phyloP scores from a whole-genome alignment of 2,113 vertebrate species.

The Antennarius striatus region DNA sequence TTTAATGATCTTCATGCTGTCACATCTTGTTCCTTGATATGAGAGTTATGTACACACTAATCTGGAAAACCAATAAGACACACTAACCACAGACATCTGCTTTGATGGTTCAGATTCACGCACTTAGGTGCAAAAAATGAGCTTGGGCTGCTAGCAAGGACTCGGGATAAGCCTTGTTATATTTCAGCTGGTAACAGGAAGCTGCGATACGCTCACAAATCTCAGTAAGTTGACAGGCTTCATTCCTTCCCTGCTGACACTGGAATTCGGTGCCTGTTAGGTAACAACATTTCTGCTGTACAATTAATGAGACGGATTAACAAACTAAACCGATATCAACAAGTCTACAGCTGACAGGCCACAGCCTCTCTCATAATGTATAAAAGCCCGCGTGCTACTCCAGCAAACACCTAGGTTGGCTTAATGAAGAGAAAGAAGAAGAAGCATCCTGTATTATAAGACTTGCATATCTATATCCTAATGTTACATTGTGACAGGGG shows the following conservation, averaged over 20 bases:
- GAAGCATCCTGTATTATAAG: no score
- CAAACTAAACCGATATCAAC: background rate
- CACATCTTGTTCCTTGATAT: constrained; percentile 13
- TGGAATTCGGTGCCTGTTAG: constrained; percentile 2
- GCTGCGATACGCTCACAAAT: constrained; percentile 32
- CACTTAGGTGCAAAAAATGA: constrained; percentile 29
- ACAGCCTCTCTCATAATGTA: background rate
- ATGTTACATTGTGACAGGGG: no score
- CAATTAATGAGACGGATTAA: constrained; percentile 2
- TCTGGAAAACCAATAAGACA: constrained; percentile 51
- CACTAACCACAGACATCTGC: constrained; percentile 33
- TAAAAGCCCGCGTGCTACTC: background rate
- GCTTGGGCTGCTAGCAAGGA: constrained; percentile 36
- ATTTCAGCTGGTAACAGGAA: constrained; percentile 42
- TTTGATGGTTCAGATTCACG: constrained; percentile 8
- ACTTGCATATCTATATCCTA: no score
- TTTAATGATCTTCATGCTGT: background rate
- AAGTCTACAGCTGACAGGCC: background rate
- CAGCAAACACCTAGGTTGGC: no score
- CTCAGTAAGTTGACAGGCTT: constrained; percentile 26
- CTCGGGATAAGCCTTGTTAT: constrained; percentile 13
- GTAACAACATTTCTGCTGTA: constrained; percentile 1
- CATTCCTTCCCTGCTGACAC: constrained; percentile 2
- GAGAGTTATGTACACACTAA: constrained; percentile 39
- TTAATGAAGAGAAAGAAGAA: no score